Percentiles rank a stretch among this genome's conserved stretches.
Evolutionary conservation across 2,797 vertebrate genomes (phyloP).

Genomic region (Chromis chromis): DNA sequence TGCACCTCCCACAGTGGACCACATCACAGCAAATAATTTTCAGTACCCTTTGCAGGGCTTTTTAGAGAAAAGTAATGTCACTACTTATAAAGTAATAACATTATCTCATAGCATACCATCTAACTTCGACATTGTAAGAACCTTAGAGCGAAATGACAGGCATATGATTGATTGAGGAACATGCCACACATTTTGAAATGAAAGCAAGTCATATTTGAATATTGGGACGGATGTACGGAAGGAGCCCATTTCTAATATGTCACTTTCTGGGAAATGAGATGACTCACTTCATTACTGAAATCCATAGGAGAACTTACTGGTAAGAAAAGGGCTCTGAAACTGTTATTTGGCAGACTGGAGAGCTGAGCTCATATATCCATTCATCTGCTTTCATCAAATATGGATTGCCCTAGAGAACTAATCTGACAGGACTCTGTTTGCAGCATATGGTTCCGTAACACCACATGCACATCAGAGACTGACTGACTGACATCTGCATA

Average conservation of each 20-base stretch:
- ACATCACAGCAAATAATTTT: constrained; percentile 17
- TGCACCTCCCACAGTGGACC: constrained; percentile 9
- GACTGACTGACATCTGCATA: constrained; percentile 37
- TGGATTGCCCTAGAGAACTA: constrained; percentile 38
- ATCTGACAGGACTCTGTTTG: constrained; percentile 35
- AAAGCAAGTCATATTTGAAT: constrained; percentile 4
- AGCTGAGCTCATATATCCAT: constrained; percentile 45
- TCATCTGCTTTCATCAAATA: constrained; percentile 56
- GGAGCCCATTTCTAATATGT: background rate
- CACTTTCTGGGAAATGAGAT: constrained; percentile 49
- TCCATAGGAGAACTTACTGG: constrained; percentile 29
- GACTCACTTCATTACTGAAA: constrained; percentile 25
- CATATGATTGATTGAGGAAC: background rate
- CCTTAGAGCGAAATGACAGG: background rate
- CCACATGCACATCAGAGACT: constrained; percentile 40
- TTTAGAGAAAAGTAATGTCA: constrained; percentile 1
- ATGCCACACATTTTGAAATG: constrained; percentile 6
- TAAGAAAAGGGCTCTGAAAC: constrained; percentile 22
- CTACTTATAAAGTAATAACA: background rate
- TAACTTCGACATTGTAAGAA: background rate
- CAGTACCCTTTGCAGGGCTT: constrained; percentile 8
- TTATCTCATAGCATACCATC: background rate
- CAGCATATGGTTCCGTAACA: constrained; percentile 28
- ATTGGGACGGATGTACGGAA: background rate
- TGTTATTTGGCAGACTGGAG: constrained; percentile 41